Evolutionary conservation across 2,797 vertebrate species (phyloP).

Genomic region (Leptodactylus fallax): DNA sequence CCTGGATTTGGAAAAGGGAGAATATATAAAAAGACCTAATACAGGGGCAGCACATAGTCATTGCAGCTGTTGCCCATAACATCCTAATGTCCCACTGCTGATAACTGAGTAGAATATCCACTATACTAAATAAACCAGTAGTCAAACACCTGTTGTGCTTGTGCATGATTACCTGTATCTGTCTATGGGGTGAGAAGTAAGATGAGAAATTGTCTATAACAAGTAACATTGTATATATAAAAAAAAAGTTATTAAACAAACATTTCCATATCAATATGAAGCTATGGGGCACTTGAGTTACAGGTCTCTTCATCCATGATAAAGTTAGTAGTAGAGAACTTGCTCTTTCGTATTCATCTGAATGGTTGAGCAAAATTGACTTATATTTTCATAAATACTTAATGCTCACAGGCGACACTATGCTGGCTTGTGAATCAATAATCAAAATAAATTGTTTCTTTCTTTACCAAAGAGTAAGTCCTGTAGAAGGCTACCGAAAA

Average conservation of each 20-base stretch:
- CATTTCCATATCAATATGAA: constrained; percentile 10
- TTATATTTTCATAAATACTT: constrained; percentile 53
- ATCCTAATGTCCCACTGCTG: too few species aligned
- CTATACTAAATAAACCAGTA: too few species aligned
- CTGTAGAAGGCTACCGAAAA: constrained; percentile 48
- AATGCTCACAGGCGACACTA: constrained; percentile 26
- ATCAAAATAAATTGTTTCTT: constrained; percentile 55
- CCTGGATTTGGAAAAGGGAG: too few species aligned
- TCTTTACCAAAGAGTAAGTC: constrained; percentile 45
- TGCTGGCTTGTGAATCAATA: constrained; percentile 36
- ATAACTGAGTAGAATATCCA: too few species aligned
- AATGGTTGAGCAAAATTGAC: constrained; percentile 43
- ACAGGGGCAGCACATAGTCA: too few species aligned
- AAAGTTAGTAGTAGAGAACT: background rate
- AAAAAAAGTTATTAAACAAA: background rate
- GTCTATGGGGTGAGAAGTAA: background rate
- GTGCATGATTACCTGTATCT: background rate
- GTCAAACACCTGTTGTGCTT: background rate
- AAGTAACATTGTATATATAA: background rate
- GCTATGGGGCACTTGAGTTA: background rate
- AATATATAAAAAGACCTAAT: too few species aligned
- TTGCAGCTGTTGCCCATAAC: too few species aligned
- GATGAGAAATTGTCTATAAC: background rate
- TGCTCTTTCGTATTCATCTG: constrained; percentile 19
- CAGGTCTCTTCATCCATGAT: background rate